Base-by-base conservation (phyloP, 2,113 vertebrate species). In the Cyphomyrus discorhynchus region DNA sequence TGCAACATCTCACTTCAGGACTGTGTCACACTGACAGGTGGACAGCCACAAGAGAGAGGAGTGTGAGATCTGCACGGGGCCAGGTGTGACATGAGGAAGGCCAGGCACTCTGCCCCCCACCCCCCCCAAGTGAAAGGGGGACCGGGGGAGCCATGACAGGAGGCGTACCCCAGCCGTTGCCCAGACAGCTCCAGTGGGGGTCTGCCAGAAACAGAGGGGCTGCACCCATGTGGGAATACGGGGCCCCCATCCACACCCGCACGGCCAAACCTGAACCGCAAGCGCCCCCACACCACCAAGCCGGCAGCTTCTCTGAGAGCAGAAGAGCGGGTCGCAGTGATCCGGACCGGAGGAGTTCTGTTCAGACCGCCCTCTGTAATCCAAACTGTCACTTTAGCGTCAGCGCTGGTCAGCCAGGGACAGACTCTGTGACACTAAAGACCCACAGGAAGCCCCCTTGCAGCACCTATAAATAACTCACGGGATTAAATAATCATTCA, bases 321-420 rank as follows among this genome's bases (percentile, higher is more conserved):
- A 45, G 24, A 49, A 46, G 6, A 39, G 35, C 15, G 58, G 82
- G 80, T 11, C 80, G 42, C 53, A 10, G 15, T 45, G 83, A 89
- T 90, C 45, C 0, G 8, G 62, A 84, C 90, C 19, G 87, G 66
- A 82, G n/a, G 80, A 87, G 35, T 45, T 62, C 56, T 46, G 52
- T 86, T 90, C 85, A 58, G 83, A 19, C 31, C 58, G 83, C 45
- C 88, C 87, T 80, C 52, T 19, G 86, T 91, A 91, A 92, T 92
- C 31, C 52, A 84, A 89, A 90, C 52, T 89, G 91, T 91, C 89
- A 90, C 90, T 90, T 92, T 89, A 89, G 89, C 90, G 91, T 92
- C 90, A 90, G 89, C 86, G 31, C 2, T 66, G 1, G 27, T 84
- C 31, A 88, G 31, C 47, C 45, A 50, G 53, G 80, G 39, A 74